Percentiles rank a stretch among this genome's conserved stretches.
Evolutionary conservation across 2,113 vertebrate species (phyloP).

Genomic region (Alligator mississippiensis): DNA sequence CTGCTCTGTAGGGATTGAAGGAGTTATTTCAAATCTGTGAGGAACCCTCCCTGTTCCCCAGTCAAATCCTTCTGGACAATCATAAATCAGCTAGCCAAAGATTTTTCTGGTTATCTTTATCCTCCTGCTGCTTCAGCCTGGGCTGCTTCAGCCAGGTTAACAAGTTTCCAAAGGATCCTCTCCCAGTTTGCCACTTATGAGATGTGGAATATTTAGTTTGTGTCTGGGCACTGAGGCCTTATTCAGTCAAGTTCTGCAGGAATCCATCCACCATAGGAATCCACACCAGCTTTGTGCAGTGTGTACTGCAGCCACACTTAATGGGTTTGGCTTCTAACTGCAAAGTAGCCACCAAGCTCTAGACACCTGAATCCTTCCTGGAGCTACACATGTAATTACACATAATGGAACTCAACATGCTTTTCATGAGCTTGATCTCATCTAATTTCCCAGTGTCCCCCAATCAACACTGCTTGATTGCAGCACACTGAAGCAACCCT

Average conservation of each 20-base stretch:
- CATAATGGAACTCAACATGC: neutral
- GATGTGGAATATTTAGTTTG: neutral
- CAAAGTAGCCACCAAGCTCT: neutral
- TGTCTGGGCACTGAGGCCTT: too few relatives aligned
- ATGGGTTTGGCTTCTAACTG: neutral
- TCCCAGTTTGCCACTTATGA: neutral
- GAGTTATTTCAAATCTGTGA: neutral
- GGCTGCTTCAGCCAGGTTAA: too few relatives aligned
- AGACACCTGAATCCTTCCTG: neutral
- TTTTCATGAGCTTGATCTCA: neutral
- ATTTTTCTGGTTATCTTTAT: neutral
- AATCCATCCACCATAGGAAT: neutral
- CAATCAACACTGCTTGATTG: too few relatives aligned
- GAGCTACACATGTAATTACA: too few relatives aligned
- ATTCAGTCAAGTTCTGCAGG: too few relatives aligned
- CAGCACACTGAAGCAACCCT: too few relatives aligned
- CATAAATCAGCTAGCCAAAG: neutral
- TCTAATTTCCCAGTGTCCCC: neutral
- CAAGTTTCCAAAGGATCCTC: neutral
- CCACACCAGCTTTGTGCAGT: neutral
- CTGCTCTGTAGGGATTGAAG: neutral
- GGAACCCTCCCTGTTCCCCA: neutral
- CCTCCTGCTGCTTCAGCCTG: neutral
- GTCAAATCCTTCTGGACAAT: neutral
- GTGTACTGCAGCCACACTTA: neutral